Percentiles rank a stretch among this genome's conserved stretches.
Conservation (phyloP, 2,113 vertebrate genomes). For the Theristicus caerulescens region DNA sequence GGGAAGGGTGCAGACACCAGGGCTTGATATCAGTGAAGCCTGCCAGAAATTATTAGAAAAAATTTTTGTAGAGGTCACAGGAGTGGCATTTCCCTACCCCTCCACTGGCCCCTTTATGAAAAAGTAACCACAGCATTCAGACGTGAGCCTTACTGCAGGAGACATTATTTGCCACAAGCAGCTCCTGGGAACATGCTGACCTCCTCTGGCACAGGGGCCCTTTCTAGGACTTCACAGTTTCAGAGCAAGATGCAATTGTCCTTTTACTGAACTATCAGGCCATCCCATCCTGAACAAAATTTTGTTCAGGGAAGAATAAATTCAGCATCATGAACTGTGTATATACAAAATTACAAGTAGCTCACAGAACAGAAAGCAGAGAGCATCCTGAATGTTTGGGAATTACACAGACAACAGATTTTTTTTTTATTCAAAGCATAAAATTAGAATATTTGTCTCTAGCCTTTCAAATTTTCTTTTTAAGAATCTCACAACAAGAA, state of each 20-base stretch:
- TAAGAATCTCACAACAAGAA: not conserved
- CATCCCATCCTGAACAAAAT: not conserved
- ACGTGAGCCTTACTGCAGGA: not conserved
- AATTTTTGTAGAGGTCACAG: not conserved
- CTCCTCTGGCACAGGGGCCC: not conserved
- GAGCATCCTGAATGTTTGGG: not conserved
- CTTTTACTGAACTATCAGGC: not conserved
- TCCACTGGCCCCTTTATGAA: not conserved
- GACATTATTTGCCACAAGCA: not conserved
- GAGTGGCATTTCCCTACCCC: not conserved
- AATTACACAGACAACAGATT: not conserved
- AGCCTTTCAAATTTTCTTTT: not conserved
- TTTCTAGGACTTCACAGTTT: not conserved
- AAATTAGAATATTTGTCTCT: not conserved
- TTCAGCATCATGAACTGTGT: not conserved
- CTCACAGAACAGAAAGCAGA: not conserved
- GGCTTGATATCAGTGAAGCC: not conserved
- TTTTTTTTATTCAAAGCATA: not conserved
- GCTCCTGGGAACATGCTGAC: not conserved
- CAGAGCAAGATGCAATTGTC: not conserved
- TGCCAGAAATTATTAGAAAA: not conserved
- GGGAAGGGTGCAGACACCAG: accelerated
- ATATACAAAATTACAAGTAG: not conserved
- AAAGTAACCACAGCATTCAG: not conserved
- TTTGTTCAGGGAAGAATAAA: not conserved